Conservation (phyloP, 2,888 invertebrate species). For the Oscheius sp. region DNA sequence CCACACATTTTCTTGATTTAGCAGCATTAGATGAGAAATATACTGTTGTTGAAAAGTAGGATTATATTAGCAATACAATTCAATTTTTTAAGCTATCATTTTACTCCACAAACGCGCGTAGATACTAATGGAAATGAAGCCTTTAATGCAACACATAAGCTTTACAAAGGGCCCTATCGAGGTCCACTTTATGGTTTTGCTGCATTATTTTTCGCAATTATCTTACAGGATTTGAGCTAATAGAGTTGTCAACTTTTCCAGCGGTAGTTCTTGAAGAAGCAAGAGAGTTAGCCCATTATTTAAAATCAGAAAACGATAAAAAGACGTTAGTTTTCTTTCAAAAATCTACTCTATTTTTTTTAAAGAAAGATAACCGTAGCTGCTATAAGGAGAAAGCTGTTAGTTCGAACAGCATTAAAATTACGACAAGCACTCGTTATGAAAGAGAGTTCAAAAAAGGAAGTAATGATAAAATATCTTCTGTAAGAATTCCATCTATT, state of each 20-base stretch:
- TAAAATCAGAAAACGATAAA: slow-evolving; percentile 32
- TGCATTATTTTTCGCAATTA: neutral
- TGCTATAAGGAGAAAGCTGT: neutral
- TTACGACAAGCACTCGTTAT: slow-evolving; percentile 12
- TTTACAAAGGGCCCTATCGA: slow-evolving; percentile 69
- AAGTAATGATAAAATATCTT: slow-evolving; percentile 6
- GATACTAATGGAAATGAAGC: slow-evolving; percentile 61
- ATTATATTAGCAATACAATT: neutral
- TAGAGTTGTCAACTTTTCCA: slow-evolving; percentile 71
- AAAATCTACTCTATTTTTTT: neutral
- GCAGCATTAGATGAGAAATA: slow-evolving; percentile 71
- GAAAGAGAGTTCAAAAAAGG: neutral
- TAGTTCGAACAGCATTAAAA: slow-evolving; percentile 25
- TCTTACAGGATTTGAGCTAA: slow-evolving; percentile 71
- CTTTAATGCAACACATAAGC: slow-evolving; percentile 67
- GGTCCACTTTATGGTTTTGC: slow-evolving; percentile 70
- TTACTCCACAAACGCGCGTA: slow-evolving; percentile 51
- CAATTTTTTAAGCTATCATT: slow-evolving; percentile 41
- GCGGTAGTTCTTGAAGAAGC: slow-evolving; percentile 69
- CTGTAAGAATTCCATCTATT: neutral
- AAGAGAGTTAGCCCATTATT: slow-evolving; percentile 42
- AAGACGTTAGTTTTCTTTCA: slow-evolving; percentile 4
- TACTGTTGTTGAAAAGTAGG: slow-evolving; percentile 72
- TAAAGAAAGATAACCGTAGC: slow-evolving; percentile 2
- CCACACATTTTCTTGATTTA: slow-evolving; percentile 73